A percentile compares a stretch with the other conserved stretches of the same genome.
Conservation (phyloP, 2,113 vertebrate genomes). For the Oxyura jamaicensis region DNA sequence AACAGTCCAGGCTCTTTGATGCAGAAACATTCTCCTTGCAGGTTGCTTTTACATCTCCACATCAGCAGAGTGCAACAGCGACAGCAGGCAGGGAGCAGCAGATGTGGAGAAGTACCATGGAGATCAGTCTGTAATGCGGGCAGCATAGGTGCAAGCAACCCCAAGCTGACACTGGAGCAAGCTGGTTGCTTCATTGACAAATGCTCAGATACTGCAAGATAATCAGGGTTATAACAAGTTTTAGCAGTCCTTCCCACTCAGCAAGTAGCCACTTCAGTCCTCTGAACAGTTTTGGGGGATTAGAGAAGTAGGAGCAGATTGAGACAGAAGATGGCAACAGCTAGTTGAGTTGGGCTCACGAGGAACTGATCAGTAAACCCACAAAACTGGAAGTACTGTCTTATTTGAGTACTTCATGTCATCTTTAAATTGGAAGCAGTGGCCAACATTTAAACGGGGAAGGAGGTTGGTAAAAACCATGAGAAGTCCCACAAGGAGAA, state of each 20-base stretch:
- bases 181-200: not conserved
- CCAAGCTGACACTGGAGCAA: not conserved
- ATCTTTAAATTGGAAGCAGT: not conserved
- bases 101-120: not conserved
- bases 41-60: not conserved
- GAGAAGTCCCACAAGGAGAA: not conserved
- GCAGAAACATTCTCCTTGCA: not conserved
- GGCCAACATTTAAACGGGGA: not conserved
- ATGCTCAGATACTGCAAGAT: not conserved
- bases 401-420: not conserved
- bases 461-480: not conserved
- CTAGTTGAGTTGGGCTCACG: not conserved
- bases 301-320: not conserved
- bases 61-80: fast-evolving
- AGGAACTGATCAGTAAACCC: not conserved
- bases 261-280: not conserved
- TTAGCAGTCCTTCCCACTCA: not conserved
- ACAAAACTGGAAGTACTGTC: not conserved
- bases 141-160: not conserved
- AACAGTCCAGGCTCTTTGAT: not conserved
- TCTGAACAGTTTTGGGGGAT: not conserved
- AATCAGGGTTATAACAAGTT: not conserved
- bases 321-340: not conserved
- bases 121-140: not conserved
- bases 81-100: not conserved